Evolutionary conservation across 2,797 vertebrate species (phyloP).

Genomic region (Chaunax sp.): DNA sequence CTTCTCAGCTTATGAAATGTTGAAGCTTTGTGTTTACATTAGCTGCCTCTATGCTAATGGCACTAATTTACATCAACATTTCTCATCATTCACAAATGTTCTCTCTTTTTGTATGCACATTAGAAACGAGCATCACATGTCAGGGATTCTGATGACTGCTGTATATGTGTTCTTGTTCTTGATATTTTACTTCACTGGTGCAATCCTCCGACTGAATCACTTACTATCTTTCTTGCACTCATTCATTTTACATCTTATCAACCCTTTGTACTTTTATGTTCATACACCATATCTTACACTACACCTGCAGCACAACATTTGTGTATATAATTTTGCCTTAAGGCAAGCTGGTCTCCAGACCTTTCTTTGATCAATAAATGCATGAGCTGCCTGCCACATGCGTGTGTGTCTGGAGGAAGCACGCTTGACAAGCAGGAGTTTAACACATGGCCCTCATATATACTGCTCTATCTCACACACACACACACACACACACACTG

Average conservation of each 20-base stretch:
- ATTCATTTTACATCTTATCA: too few species aligned
- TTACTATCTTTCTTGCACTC: not conserved
- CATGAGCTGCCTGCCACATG: slow-evolving; percentile 36
- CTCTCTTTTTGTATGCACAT: too few species aligned
- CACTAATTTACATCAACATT: too few species aligned
- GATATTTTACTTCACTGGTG: not conserved
- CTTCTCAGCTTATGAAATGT: too few species aligned
- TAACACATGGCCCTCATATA: too few species aligned
- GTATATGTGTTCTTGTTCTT: too few species aligned
- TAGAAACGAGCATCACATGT: too few species aligned
- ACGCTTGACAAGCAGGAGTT: not conserved
- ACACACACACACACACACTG: slow-evolving; percentile 12
- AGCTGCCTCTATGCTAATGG: too few species aligned
- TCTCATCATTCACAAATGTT: too few species aligned
- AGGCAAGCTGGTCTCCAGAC: slow-evolving; percentile 14
- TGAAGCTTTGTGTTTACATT: too few species aligned
- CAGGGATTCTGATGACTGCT: too few species aligned
- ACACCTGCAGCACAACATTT: not conserved
- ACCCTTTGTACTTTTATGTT: not conserved
- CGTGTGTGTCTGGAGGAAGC: slow-evolving; percentile 5
- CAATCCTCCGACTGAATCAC: not conserved
- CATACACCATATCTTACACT: not conserved
- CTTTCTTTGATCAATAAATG: slow-evolving; percentile 49
- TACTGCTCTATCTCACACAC: not conserved
- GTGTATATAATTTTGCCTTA: slow-evolving; percentile 26